These are phyloP conservation scores for Nomia melanderi DNA, from an alignment of 1,140 invertebrate species.

Conservation along the genomic window DNA sequence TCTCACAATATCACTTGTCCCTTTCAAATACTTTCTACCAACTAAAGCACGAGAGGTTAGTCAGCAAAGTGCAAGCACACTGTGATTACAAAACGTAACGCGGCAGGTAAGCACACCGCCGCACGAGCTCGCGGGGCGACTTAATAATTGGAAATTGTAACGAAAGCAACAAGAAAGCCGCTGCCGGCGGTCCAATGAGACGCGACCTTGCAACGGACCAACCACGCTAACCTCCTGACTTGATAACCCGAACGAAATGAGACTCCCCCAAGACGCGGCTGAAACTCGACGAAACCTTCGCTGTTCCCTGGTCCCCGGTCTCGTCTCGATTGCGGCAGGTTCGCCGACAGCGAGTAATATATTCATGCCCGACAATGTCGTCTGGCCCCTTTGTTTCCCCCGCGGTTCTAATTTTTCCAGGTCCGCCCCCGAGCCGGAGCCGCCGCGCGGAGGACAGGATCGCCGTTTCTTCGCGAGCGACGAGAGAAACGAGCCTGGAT, in stretches of 20 bases:
- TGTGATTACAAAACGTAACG: too few species aligned
- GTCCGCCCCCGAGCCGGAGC: too few species aligned
- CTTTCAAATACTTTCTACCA: too few species aligned
- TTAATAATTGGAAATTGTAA: too few species aligned
- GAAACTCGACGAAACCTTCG: conserved; percentile 20
- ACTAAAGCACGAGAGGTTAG: too few species aligned
- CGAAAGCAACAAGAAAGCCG: too few species aligned
- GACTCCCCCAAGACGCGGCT: conserved; percentile 7
- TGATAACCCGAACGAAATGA: neutral
- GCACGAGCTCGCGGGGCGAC: too few species aligned
- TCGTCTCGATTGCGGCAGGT: neutral
- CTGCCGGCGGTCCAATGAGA: neutral
- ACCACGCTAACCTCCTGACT: neutral
- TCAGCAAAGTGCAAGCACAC: too few species aligned
- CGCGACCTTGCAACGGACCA: neutral
- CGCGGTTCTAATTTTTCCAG: conserved; percentile 1
- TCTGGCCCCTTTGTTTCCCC: neutral
- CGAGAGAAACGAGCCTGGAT: neutral
- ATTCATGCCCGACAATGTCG: neutral
- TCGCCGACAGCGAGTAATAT: neutral
- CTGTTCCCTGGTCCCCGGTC: neutral
- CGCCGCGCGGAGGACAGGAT: neutral
- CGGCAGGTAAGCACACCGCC: too few species aligned
- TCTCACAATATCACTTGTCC: too few species aligned
- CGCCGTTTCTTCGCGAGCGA: neutral